These are phyloP conservation scores for Varroa destructor DNA, from an alignment of 1,140 invertebrate species.

Conservation along the genomic window DNA sequence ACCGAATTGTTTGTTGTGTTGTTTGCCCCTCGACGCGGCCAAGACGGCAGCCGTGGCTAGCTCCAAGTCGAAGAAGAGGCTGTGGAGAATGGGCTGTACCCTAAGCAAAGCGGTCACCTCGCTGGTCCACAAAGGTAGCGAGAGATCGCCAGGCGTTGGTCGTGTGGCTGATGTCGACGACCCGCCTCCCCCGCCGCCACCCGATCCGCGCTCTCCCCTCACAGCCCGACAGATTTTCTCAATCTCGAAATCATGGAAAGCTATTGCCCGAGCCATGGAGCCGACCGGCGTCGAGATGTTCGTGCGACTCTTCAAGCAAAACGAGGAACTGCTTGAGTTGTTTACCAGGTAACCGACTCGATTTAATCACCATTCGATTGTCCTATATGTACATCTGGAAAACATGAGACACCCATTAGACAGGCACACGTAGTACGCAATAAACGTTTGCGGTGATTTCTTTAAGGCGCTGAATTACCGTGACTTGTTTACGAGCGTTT, in stretches of 20 bases:
- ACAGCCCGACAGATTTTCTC: conserved; percentile 71
- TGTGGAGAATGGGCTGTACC: conserved; percentile 28
- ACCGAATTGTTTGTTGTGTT: too few relatives aligned
- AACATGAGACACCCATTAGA: too few relatives aligned
- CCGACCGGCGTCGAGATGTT: conserved; percentile 77
- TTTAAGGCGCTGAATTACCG: too few relatives aligned
- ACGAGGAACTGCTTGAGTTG: conserved; percentile 59
- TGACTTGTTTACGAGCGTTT: too few relatives aligned
- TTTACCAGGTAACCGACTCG: conserved; percentile 50
- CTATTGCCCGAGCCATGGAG: conserved; percentile 68
- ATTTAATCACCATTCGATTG: background rate
- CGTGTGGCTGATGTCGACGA: conserved; percentile 34
- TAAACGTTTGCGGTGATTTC: too few relatives aligned
- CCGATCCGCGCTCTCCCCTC: conserved; percentile 62
- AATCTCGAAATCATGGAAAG: conserved; percentile 76
- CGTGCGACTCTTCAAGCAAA: conserved; percentile 76
- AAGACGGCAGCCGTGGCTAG: conserved; percentile 28
- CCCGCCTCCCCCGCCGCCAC: conserved; percentile 48
- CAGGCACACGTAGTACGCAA: too few relatives aligned
- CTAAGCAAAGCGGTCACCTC: conserved; percentile 28
- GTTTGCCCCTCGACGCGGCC: conserved; percentile 12
- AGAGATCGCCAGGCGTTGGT: conserved; percentile 24
- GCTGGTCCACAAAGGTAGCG: conserved; percentile 28
- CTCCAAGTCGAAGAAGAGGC: conserved; percentile 28
- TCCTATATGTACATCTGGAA: too few relatives aligned